phyloP scores from a whole-genome alignment of 92 coral and sea anemone species.

The Paramuricea clavata region DNA sequence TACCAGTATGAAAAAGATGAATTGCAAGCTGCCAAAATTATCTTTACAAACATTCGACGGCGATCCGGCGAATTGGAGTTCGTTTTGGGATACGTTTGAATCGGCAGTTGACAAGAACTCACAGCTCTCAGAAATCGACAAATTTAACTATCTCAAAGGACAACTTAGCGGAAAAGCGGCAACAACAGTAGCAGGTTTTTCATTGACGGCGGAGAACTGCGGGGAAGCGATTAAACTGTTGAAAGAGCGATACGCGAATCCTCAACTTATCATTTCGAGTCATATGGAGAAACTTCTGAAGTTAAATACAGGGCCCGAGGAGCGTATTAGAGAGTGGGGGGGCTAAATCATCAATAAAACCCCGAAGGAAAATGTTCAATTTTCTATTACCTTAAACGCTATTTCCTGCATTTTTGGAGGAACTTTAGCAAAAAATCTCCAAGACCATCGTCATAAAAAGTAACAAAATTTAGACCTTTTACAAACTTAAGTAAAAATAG shows the following conservation, averaged over 20 bases:
- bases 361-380: too few relatives aligned
- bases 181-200: slow-evolving; percentile 27
- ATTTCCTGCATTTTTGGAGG: too few relatives aligned
- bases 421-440: too few relatives aligned
- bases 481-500: too few relatives aligned
- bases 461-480: too few relatives aligned
- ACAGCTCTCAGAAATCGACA: slow-evolving; percentile 27
- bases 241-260: slow-evolving; percentile 46
- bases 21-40: too few relatives aligned
- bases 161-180: slow-evolving; percentile 19
- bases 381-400: too few relatives aligned
- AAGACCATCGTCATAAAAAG: too few relatives aligned
- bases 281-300: slow-evolving; percentile 60
- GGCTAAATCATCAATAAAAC: too few relatives aligned
- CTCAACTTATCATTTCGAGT: slow-evolving; percentile 57
- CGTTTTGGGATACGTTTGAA: slow-evolving; percentile 30
- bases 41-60: not conserved
- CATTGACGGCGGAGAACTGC: slow-evolving; percentile 5
- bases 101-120: slow-evolving; percentile 28
- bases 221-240: slow-evolving; percentile 34
- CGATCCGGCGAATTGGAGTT: slow-evolving; percentile 16
- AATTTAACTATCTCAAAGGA: slow-evolving; percentile 39
- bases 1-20: too few relatives aligned
- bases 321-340: too few relatives aligned
- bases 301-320: too few relatives aligned